Evolutionary conservation across 1,140 invertebrate genomes (phyloP).

Genomic region (Aphis craccivora): DNA sequence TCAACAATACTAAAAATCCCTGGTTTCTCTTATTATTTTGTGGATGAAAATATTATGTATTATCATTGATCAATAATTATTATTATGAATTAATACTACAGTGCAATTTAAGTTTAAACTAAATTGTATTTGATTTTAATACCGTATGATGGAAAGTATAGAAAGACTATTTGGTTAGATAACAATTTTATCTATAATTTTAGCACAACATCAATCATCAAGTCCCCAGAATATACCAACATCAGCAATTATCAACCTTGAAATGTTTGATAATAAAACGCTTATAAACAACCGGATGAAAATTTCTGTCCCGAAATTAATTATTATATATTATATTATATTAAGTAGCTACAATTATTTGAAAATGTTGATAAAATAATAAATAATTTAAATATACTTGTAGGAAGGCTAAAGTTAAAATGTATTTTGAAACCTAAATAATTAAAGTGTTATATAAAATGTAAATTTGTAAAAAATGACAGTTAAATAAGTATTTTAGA

Average conservation of each 20-base stretch:
- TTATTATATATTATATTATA: neutral
- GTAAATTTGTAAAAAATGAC: neutral
- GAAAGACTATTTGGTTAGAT: neutral
- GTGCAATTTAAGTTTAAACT: slow-evolving; percentile 5
- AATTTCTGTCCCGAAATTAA: neutral
- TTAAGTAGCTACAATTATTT: neutral
- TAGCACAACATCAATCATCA: slow-evolving; percentile 34
- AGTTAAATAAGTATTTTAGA: neutral
- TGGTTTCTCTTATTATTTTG: neutral
- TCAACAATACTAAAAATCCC: neutral
- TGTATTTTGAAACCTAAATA: no score
- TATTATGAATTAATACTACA: neutral
- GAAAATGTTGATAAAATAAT: neutral
- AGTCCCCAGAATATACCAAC: slow-evolving; percentile 3
- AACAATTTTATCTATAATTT: slow-evolving; percentile 26
- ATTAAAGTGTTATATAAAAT: neutral
- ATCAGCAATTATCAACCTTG: slow-evolving; percentile 50
- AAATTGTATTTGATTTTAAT: slow-evolving; percentile 1
- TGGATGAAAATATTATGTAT: neutral
- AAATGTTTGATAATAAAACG: slow-evolving; percentile 37
- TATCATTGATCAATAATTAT: neutral
- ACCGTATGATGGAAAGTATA: neutral
- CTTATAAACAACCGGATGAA: neutral
- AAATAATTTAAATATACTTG: neutral
- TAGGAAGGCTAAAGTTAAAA: neutral